Evolutionary conservation across 2,113 vertebrate genomes (phyloP), one percentile per base, ranked within the genome.

Genomic region (Hyperopisus bebe): DNA sequence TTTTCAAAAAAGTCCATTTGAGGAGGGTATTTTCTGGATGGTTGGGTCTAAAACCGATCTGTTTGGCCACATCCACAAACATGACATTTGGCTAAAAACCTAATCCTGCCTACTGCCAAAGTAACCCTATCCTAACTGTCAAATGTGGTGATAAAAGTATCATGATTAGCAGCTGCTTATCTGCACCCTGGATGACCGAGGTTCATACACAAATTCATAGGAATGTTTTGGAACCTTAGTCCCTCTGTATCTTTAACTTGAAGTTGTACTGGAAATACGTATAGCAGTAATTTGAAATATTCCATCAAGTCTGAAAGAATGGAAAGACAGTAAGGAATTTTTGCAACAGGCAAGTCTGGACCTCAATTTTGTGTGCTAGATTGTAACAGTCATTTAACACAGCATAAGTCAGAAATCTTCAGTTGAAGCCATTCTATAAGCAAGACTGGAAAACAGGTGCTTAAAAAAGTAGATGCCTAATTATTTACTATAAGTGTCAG

Each of bases 11-110:
- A 80, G 74, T 80, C 35, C 74, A 80, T 35, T 39, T 77, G 70
- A 39, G 35, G 27, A 39, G 70, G 35, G 70, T 77, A 35, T 77
- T 80, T 42, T 80, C 74, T 80, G 74, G 74, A 80, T 80, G 74
- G 31, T 70, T 70, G 62, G 35, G 74, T 35, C 74, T 80, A 80
- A 42, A 80, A 80, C 74, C 35, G 35, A 80, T 80, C 74, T 80
- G 74, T 80, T 80, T 80, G 74, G 74, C 31, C 74, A 80, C 74
- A 80, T 80, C 74, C 13, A 80, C 35, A 80, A 80, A 80, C 74
- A 80, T 80, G 74, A 80, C 74, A 80, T 80, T 80, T 80, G 74
- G 74, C 74, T 39, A 80, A 80, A 80, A 80, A 80, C 74, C 74
- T 80, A 80, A 80, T 80, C 35, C 74, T 80, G 35, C 74, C 74